Evolutionary conservation across 2,113 vertebrate species (phyloP), one percentile per base, ranked within the genome.

Genomic region (Carollia perspicillata): DNA sequence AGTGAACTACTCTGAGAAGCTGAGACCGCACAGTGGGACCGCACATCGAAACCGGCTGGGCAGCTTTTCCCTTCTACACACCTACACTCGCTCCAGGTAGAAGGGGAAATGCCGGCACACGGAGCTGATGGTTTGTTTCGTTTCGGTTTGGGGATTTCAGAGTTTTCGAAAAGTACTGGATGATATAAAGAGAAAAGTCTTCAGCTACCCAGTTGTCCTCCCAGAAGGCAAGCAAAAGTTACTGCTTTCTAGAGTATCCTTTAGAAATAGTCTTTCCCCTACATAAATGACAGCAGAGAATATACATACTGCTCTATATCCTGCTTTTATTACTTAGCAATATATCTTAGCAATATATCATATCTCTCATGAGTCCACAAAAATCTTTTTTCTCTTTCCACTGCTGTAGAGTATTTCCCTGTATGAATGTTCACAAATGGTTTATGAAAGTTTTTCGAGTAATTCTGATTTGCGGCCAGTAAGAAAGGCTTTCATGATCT

Each of bases 401-500:
- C 1, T 84, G 49, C 49, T 63, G 6, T 12, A 81, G 42, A 66
- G n/a, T 68, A 90, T 60, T 94, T 89, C 72, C 55, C 65, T 65
- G n/a, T 33, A 74, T 55, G 37, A 96, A 72, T 23, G 53, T 30
- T 93, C 44, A 71, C 40, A 30, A 69, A 79, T 60, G 68, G 71
- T 84, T 85, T 63, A 35, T 87, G 4, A 40, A 89, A 37, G n/a
- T 79, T 95, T 74, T 89, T 23, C 40, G 79, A 89, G 20, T 72
- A 89, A 92, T 80, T 89, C 58, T 91, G 65, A 87, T 68, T 55
- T 90, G 65, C 23, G 18, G 72, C 35, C 81, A 35, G 51, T 90
- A 95, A 94, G 47, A 94, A 88, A 92, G 55, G 55, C 40, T 90
- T 83, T 83, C 49, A 10, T 77, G 55, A 95, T 89, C 49, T 37